Evolutionary conservation across 2,888 invertebrate genomes (phyloP).

Genomic region (Phortica magna): DNA sequence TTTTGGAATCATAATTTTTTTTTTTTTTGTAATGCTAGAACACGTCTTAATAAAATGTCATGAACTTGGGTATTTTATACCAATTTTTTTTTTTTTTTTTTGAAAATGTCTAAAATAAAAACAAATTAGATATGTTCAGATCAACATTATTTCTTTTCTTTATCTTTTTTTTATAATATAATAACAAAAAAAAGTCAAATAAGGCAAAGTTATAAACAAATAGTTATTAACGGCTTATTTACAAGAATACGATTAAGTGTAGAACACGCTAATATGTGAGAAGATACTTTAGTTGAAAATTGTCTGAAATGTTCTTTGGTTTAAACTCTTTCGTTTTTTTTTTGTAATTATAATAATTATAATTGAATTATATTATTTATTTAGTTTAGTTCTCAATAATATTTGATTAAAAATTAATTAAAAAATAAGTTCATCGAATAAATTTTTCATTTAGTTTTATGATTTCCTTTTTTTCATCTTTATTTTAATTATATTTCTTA

Average conservation of each 20-base stretch:
- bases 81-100: conserved; percentile 5
- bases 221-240: neutral
- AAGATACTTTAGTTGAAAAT: neutral
- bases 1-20: conserved; percentile 2
- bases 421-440: neutral
- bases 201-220: neutral
- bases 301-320: conserved; percentile 19
- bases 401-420: neutral
- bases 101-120: neutral
- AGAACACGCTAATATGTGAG: neutral
- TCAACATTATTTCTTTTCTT: neutral
- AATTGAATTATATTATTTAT: conserved; percentile 13
- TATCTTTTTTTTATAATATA: neutral
- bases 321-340: conserved; percentile 1
- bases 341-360: neutral
- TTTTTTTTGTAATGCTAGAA: conserved; percentile 14
- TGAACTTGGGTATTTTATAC: conserved; percentile 40
- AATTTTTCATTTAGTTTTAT: conserved; percentile 5
- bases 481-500: neutral
- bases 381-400: neutral
- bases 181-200: conserved; percentile 11
- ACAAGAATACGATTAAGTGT: neutral
- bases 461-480: neutral
- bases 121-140: conserved; percentile 6
- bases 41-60: conserved; percentile 19